Percentiles rank a stretch among this genome's conserved stretches.
phyloP scores from a whole-genome alignment of 2,113 vertebrate species.

The Colaptes auratus region DNA sequence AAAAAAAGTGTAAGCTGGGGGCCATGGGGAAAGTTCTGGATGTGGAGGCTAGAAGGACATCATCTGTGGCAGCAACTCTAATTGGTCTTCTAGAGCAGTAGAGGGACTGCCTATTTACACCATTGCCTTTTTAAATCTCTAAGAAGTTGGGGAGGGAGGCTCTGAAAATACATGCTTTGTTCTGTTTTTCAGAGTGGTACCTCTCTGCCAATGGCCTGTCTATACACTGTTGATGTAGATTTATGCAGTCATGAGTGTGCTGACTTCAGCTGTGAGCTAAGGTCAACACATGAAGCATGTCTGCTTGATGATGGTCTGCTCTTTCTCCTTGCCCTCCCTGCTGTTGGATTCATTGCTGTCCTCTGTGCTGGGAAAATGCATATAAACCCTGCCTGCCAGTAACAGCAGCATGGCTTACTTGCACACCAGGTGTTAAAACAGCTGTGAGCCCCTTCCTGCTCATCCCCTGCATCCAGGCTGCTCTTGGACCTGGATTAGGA shows the following conservation, averaged over 20 bases:
- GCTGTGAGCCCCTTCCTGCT: not conserved
- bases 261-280: not conserved
- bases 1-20: not conserved
- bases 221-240: not conserved
- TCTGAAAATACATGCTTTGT: not conserved
- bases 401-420: not conserved
- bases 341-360: not conserved
- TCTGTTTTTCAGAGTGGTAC: not conserved
- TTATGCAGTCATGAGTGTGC: not conserved
- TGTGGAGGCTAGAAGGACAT: not conserved
- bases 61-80: not conserved
- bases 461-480: not conserved
- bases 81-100: not conserved
- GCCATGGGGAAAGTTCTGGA: not conserved
- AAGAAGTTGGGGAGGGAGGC: not conserved
- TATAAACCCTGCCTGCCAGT: not conserved
- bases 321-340: not conserved
- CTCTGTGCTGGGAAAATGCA: fast-evolving
- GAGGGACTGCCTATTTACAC: not conserved
- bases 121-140: not conserved
- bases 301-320: not conserved
- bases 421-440: not conserved
- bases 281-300: not conserved
- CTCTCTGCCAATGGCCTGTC: not conserved
- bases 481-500: not conserved